Evolutionary conservation across 2,888 invertebrate species (phyloP).

Genomic region (Conchocele bisecta): DNA sequence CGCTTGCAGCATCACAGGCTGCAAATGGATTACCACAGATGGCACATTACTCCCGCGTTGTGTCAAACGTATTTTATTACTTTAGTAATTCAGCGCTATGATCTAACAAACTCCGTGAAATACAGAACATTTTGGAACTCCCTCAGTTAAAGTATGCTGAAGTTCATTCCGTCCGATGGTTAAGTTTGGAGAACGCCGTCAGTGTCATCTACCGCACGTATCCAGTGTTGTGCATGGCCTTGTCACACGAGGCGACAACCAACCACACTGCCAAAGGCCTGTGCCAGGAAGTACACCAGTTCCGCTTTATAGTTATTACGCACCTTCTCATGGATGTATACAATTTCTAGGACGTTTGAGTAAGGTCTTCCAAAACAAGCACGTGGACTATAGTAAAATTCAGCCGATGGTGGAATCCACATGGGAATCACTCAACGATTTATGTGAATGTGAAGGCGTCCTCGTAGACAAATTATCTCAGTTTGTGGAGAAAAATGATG

Average conservation of each 20-base stretch:
- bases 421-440: constrained; percentile 19
- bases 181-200: constrained; percentile 39
- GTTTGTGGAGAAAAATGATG: constrained; percentile 2
- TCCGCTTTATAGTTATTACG: constrained; percentile 28
- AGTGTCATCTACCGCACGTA: constrained; percentile 24
- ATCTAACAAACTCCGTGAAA: constrained; percentile 15
- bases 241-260: neutral
- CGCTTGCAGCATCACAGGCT: constrained; percentile 44
- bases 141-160: constrained; percentile 27
- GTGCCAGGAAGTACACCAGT: constrained; percentile 28
- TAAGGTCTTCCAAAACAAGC: constrained; percentile 19
- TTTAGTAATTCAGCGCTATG: constrained; percentile 35
- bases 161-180: constrained; percentile 35
- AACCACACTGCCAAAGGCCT: constrained; percentile 17
- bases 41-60: constrained; percentile 10
- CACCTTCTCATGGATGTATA: constrained; percentile 35
- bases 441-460: constrained; percentile 24
- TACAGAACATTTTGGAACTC: constrained; percentile 9
- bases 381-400: constrained; percentile 22
- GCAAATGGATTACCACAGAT: constrained; percentile 29
- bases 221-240: constrained; percentile 14
- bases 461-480: constrained; percentile 16
- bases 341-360: constrained; percentile 14
- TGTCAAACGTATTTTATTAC: constrained; percentile 38
- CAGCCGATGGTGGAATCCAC: constrained; percentile 1